Base-by-base conservation (phyloP, 2,113 vertebrate genomes). In the Coracopsis vasa region DNA sequence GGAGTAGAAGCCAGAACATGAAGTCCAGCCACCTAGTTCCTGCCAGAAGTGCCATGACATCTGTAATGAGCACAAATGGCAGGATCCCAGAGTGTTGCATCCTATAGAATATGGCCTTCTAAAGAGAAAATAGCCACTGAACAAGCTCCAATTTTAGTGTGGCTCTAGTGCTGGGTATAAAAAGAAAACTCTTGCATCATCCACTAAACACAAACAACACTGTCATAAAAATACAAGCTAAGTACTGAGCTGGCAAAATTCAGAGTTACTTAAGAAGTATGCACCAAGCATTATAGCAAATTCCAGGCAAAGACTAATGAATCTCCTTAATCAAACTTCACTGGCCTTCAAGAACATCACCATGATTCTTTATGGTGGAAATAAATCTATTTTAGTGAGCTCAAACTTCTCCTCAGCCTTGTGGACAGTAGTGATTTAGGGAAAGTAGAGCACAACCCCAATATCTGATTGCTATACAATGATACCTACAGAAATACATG, bases 1-100 rank as follows among this genome's bases (percentile, higher is more conserved):
- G 82, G 75, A 94, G 65, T 39, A 61, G 5, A 35, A 94, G 95
- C 96, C 96, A 97, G 95, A 84, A 75, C 83, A 66, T 47, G 61
- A 96, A 84, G 96, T 94, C 88, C 95, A 94, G 91, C 83, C 78
- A 95, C 92, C 83, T 48, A 56, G 53, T 7, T 87, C 51, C 91
- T 92, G 95, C 94, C 96, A 96, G 91, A 95, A 94, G 83, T 80
- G 66, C 77, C 94, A 87, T 53, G 78, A 92, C 86, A 92, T 83
- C 86, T 70, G 82, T 56, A 66, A 92, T 28, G 56, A 92, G 85
- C 48, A 54, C 66, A 87, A 94, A 86, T 66, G 92, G 80, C 88
- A 87, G 80, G 51, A 80, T 41, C 81, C 71, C 90, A 48, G 45
- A 78, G 41, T 20, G 47, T 1, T 56, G 65, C n/a, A 66, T 84